Conservation (phyloP, 2,888 invertebrate species). For the Tetanocera ferruginea region DNA sequence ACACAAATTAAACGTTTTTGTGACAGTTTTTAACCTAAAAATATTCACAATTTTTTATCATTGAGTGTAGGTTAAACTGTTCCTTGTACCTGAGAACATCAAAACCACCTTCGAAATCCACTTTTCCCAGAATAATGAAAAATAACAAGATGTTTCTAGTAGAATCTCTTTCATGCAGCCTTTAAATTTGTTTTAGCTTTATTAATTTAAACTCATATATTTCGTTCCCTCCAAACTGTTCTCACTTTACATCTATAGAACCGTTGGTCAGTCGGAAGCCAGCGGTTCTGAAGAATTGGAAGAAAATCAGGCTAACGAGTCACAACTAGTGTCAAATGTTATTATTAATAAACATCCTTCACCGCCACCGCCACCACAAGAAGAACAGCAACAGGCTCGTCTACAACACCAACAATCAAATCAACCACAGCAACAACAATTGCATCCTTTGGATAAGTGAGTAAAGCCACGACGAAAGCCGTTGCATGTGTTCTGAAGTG, state of each 20-base stretch:
- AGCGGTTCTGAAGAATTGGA: slow-evolving; percentile 52
- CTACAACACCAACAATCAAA: slow-evolving; percentile 44
- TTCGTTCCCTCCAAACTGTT: neutral
- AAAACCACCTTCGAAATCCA: too few relatives aligned
- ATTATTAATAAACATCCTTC: slow-evolving; percentile 63
- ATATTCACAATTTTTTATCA: too few relatives aligned
- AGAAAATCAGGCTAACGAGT: slow-evolving; percentile 37
- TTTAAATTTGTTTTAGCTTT: neutral
- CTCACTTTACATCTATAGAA: slow-evolving; percentile 14
- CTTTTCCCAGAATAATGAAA: too few relatives aligned
- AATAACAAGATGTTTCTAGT: too few relatives aligned
- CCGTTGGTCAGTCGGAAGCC: slow-evolving; percentile 39
- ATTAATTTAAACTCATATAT: neutral
- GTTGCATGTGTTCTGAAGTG: slow-evolving; percentile 48
- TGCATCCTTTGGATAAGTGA: slow-evolving; percentile 66
- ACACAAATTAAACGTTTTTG: too few relatives aligned
- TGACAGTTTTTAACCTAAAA: too few relatives aligned
- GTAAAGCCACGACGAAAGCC: slow-evolving; percentile 52
- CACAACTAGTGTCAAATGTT: slow-evolving; percentile 52
- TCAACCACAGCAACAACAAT: slow-evolving; percentile 54
- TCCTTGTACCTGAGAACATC: too few relatives aligned
- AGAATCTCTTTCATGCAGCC: neutral
- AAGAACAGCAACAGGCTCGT: slow-evolving; percentile 43
- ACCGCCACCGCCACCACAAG: slow-evolving; percentile 49
- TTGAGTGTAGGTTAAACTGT: too few relatives aligned